These are phyloP conservation scores for Plecturocebus donacophilus DNA, from an alignment of 2,113 vertebrate species.

Conservation along the genomic window DNA sequence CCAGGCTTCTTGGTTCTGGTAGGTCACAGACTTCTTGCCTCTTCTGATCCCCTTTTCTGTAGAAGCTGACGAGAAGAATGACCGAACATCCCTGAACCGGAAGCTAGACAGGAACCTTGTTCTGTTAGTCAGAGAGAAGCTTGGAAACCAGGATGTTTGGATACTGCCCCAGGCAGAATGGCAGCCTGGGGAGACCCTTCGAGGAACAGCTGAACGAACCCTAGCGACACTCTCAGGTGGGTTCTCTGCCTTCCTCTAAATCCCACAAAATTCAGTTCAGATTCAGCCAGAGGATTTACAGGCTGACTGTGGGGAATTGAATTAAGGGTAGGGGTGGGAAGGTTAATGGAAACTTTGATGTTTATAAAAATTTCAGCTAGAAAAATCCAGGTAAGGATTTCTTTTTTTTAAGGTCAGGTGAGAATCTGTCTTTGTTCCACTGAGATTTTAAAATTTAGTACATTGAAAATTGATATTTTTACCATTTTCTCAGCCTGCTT, in stretches of 20 bases:
- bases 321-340: neutral
- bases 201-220: constrained; percentile 91
- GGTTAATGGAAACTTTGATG: neutral
- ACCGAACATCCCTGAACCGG: constrained; percentile 86
- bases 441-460: neutral
- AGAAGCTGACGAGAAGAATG: constrained; percentile 86
- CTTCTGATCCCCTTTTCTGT: neutral
- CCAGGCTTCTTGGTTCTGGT: neutral
- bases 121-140: constrained; percentile 90
- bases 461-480: neutral
- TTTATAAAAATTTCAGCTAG: constrained; percentile 6
- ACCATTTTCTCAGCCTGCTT: neutral
- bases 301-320: neutral
- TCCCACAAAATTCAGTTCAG: neutral
- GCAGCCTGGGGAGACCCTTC: constrained; percentile 92
- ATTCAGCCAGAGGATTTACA: neutral
- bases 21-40: neutral
- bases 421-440: neutral
- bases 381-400: neutral
- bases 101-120: constrained; percentile 90
- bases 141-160: constrained; percentile 91
- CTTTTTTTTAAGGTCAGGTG: neutral
- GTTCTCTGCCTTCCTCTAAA: neutral
- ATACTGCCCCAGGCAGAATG: constrained; percentile 93
- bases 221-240: constrained; percentile 88